These are phyloP conservation scores for Lysiphlebus fabarum DNA, from an alignment of 1,140 invertebrate species.

Conservation along the genomic window DNA sequence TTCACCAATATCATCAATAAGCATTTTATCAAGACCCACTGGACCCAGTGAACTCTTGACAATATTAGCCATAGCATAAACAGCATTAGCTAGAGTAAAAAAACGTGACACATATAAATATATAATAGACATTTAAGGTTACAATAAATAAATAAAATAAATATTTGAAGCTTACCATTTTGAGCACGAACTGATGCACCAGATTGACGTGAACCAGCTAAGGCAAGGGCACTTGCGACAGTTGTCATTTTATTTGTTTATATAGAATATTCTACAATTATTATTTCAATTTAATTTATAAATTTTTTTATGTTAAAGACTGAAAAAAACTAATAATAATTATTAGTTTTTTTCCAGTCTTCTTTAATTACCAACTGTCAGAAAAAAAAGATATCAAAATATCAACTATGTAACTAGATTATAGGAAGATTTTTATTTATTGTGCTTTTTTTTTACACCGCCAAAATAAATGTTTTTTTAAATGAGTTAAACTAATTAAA, in stretches of 20 bases:
- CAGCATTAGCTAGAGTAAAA: conserved; percentile 77
- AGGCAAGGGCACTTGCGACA: conserved; percentile 67
- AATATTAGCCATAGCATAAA: conserved; percentile 94
- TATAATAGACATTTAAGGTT: conserved; percentile 4
- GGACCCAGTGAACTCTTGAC: conserved; percentile 98
- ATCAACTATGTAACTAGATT: too few species aligned
- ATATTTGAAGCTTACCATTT: conserved; percentile 72
- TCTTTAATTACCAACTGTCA: too few species aligned
- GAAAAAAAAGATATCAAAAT: too few species aligned
- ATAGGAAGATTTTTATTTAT: too few species aligned
- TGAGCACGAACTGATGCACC: conserved; percentile 89
- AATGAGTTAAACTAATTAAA: too few species aligned
- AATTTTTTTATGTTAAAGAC: too few species aligned
- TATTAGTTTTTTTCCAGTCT: too few species aligned
- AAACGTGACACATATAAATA: background rate
- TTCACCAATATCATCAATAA: conserved; percentile 99
- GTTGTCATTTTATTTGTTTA: conserved; percentile 61
- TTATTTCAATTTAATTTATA: too few species aligned
- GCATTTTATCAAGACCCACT: conserved; percentile 98
- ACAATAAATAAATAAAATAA: conserved; percentile 21
- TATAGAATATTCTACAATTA: too few species aligned
- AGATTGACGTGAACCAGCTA: conserved; percentile 82
- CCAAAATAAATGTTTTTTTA: too few species aligned
- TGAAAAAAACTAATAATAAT: too few species aligned
- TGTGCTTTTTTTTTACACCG: too few species aligned